Evolutionary conservation across 2,888 invertebrate genomes (phyloP), one percentile per base, ranked within the genome.

Genomic region (Alsophila aescularia): DNA sequence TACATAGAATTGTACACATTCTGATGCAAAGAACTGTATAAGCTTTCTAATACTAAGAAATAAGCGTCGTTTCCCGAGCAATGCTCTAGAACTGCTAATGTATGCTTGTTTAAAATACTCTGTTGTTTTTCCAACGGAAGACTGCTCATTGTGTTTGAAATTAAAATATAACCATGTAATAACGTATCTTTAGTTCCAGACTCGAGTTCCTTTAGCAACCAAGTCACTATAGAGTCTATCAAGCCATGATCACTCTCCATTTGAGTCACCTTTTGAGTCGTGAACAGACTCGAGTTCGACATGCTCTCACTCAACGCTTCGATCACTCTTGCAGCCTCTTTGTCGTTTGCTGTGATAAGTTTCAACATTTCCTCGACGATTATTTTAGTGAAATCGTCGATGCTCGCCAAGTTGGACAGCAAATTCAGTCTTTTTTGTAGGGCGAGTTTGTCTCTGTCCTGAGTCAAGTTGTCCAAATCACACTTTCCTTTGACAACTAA

Each of bases 21-120:
- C 62, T 78, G 81, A 41, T 85, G 84, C 15, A 93, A 63, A 0
- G 93, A 86, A 53, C 83, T 85, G 48, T 93, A 87, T 48, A 94
- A 68, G 63, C 93, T 92, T 73, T 93, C 92, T 39, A 93, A 60
- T 2, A 93, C 64, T 12, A 90, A 66, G 49, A 92, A 85, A 60
- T 84, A 79, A 1, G 63, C 48, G 15, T 85, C 78, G 21, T 88
- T 75, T 0, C 52, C 70, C 10, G 73, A 67, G 59, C 85, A 81
- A 49, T 78, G 74, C 0, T 77, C 70, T 59, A 86, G 58, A 21
- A 92, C 66, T n/a, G 55, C 51, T 1, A 63, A 35, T 4, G 85
- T 77, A 37, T 92, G 81, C 50, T 73, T 81, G 0, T 67, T 35
- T 16, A 91, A 45, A 21, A 87, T 68, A 1, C 54, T 50, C 14